Percentiles rank a stretch among this genome's conserved stretches.
phyloP scores from a whole-genome alignment of 2,113 vertebrate species.

The Macroglossus sobrinus region DNA sequence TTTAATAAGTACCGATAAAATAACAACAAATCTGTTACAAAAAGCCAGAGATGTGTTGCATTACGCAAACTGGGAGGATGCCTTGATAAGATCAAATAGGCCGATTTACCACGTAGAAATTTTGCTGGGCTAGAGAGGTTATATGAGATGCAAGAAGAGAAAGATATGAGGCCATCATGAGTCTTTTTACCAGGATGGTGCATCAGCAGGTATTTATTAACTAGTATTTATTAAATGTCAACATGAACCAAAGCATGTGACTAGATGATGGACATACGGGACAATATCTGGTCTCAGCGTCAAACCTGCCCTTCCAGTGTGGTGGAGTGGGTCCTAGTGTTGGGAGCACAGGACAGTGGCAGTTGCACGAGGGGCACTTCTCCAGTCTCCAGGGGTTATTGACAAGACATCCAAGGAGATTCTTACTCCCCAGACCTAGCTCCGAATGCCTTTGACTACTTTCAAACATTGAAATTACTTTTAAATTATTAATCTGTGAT shows the following conservation, averaged over 20 bases:
- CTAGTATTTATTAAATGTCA: not conserved
- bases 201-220: not conserved
- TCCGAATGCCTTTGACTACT: not conserved
- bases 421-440: not conserved
- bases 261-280: not conserved
- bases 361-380: rapidly evolving
- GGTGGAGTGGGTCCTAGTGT: not conserved
- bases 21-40: not conserved
- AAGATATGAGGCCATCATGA: too few species aligned
- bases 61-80: not conserved
- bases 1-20: not conserved
- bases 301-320: not conserved
- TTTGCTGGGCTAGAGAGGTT: not conserved
- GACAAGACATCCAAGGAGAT: not conserved
- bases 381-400: not conserved
- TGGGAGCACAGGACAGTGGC: not conserved
- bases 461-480: not conserved
- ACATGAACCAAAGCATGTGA: not conserved
- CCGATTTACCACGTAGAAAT: not conserved
- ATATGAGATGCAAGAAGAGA: not conserved
- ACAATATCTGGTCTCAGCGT: not conserved
- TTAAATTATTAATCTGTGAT: not conserved
- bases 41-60: not conserved
- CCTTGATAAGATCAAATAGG: not conserved
- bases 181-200: not conserved